A percentile compares a stretch with the other conserved stretches of the same genome.
phyloP scores from a whole-genome alignment of 2,797 vertebrate genomes.

The Sebastes wilsoni region DNA sequence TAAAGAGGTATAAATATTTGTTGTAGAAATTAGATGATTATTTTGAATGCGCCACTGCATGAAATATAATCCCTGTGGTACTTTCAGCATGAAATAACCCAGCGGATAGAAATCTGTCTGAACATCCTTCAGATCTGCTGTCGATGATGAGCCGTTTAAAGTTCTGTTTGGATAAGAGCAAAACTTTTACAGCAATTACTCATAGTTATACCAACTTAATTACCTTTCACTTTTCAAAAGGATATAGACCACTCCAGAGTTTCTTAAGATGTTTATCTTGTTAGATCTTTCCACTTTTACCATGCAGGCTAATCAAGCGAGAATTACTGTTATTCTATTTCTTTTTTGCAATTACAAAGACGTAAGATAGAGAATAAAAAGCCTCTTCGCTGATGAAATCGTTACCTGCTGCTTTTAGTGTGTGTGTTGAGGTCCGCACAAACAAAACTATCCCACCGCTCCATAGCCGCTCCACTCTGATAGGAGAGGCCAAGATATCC shows the following conservation, averaged over 20 bases:
- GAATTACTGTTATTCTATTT: constrained; percentile 10
- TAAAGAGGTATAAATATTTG: constrained; percentile 26
- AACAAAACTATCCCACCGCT: constrained; percentile 37
- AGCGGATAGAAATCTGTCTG: constrained; percentile 7
- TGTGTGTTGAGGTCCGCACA: background rate
- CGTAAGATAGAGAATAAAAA: constrained; percentile 27
- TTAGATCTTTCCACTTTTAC: constrained; percentile 25
- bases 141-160: constrained; percentile 13
- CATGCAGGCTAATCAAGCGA: constrained; percentile 28
- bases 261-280: constrained; percentile 25
- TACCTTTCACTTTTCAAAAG: constrained; percentile 27
- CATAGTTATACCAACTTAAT: constrained; percentile 26
- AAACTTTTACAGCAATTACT: constrained; percentile 22
- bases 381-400: constrained; percentile 27
- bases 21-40: constrained; percentile 21
- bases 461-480: constrained; percentile 23
- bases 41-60: constrained; percentile 5
- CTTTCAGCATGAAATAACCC: constrained; percentile 12
- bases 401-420: constrained; percentile 19
- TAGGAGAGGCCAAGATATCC: constrained; percentile 60
- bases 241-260: constrained; percentile 9
- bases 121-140: constrained; percentile 8
- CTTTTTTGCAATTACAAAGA: constrained; percentile 45
- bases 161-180: constrained; percentile 15
- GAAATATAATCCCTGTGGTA: constrained; percentile 5